These are phyloP conservation scores for Drosophila bocqueti DNA, from an alignment of 1,140 invertebrate genomes.

Conservation along the genomic window DNA sequence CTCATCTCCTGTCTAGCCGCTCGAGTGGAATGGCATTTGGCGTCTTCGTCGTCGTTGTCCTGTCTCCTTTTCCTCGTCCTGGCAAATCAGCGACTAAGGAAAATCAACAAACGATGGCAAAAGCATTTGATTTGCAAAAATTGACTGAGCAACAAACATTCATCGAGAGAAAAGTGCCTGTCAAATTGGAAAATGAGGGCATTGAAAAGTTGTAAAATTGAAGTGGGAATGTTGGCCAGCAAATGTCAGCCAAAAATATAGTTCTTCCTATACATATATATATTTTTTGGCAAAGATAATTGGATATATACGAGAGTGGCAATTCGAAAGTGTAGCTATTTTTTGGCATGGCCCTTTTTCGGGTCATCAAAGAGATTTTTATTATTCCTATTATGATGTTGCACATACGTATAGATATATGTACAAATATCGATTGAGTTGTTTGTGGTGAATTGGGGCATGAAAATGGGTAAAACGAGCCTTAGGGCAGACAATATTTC, in stretches of 20 bases:
- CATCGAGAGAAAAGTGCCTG: constrained; percentile 69
- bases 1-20: constrained; percentile 42
- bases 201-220: constrained; percentile 59
- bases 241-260: constrained; percentile 33
- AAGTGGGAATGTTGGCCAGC: constrained; percentile 44
- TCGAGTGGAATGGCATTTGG: constrained; percentile 59
- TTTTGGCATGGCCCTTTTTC: constrained; percentile 40
- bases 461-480: neutral
- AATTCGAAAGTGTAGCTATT: constrained; percentile 43
- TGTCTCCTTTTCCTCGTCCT: constrained; percentile 33
- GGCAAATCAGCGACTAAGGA: constrained; percentile 51
- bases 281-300: constrained; percentile 53
- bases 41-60: constrained; percentile 9
- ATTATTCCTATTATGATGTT: constrained; percentile 24
- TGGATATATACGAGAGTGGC: constrained; percentile 46
- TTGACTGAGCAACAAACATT: constrained; percentile 72
- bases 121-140: constrained; percentile 77
- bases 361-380: constrained; percentile 46
- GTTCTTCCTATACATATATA: neutral
- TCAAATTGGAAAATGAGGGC: constrained; percentile 69
- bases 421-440: constrained; percentile 21
- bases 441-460: constrained; percentile 26
- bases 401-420: neutral
- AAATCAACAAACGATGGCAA: constrained; percentile 19
- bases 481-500: neutral